Conservation (phyloP, 2,113 vertebrate genomes). For the Hymenochirus boettgeri region DNA sequence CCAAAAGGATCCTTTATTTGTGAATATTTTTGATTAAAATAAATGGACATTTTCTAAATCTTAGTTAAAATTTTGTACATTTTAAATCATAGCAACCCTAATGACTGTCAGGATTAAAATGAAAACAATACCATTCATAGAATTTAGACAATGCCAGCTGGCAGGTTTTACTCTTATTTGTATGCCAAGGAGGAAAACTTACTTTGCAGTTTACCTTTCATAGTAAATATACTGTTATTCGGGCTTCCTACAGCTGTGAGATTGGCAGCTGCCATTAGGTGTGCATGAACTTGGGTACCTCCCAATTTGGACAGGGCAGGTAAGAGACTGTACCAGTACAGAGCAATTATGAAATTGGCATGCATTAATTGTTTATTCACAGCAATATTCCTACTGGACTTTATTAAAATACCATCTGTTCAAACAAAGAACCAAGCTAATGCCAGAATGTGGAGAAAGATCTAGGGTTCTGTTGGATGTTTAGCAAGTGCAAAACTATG, state of each 20-base stretch:
- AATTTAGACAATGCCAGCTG: slow-evolving; percentile 69
- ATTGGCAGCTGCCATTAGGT: slow-evolving; percentile 85
- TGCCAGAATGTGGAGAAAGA: slow-evolving; percentile 40
- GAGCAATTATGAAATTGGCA: slow-evolving; percentile 99
- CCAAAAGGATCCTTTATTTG: too few species aligned
- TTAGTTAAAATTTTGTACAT: background rate
- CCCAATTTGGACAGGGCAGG: slow-evolving; percentile 81
- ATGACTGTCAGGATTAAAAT: slow-evolving; percentile 47
- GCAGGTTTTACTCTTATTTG: slow-evolving; percentile 56
- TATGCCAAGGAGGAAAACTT: slow-evolving; percentile 67
- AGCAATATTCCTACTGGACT: slow-evolving; percentile 99
- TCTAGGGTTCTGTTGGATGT: slow-evolving; percentile 10
- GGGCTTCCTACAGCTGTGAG: slow-evolving; percentile 79
- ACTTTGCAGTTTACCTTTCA: slow-evolving; percentile 73
- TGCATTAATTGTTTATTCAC: slow-evolving; percentile 95
- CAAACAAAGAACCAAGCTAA: slow-evolving; percentile 74
- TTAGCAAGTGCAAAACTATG: background rate
- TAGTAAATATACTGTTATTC: slow-evolving; percentile 60
- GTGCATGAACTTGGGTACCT: slow-evolving; percentile 67
- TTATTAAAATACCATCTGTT: slow-evolving; percentile 99
- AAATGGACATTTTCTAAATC: background rate
- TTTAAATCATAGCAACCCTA: slow-evolving; percentile 17
- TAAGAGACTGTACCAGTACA: slow-evolving; percentile 94
- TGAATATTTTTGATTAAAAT: too few species aligned
- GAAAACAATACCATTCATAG: slow-evolving; percentile 55